phyloP scores from a whole-genome alignment of 2,113 vertebrate genomes.

The Ploceus nigricollis region DNA sequence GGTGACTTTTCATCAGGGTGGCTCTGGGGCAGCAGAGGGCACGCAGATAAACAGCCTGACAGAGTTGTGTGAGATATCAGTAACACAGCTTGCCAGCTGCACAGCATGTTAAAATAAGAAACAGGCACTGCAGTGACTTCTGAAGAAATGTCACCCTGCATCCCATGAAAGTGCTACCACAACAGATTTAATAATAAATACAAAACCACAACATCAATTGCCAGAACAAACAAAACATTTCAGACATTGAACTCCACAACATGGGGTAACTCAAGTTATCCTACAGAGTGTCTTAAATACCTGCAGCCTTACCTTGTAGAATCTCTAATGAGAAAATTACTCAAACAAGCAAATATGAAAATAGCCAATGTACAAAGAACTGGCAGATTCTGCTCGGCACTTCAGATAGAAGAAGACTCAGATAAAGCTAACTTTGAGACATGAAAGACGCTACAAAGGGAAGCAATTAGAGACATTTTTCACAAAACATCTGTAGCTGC shows the following conservation, averaged over 20 bases:
- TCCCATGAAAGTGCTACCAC: background rate
- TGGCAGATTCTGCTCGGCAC: background rate
- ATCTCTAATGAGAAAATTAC: background rate
- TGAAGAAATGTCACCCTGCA: background rate
- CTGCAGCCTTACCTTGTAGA: background rate
- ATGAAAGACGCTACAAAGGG: background rate
- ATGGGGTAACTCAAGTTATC: background rate
- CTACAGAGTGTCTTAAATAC: background rate
- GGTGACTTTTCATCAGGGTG: background rate
- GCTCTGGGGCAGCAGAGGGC: background rate
- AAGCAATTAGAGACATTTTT: background rate
- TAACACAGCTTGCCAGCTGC: background rate
- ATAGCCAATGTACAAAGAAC: background rate
- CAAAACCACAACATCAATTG: background rate
- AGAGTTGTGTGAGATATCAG: background rate
- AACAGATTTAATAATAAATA: background rate
- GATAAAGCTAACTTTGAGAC: background rate
- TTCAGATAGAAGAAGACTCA: background rate
- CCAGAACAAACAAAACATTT: background rate
- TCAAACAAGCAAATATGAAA: background rate
- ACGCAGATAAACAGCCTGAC: background rate
- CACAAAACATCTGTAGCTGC: background rate
- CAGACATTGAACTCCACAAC: background rate
- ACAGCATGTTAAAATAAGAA: background rate
- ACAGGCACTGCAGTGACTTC: background rate